Conservation (phyloP, 2,888 invertebrate species). For the Eurytoma californica region DNA sequence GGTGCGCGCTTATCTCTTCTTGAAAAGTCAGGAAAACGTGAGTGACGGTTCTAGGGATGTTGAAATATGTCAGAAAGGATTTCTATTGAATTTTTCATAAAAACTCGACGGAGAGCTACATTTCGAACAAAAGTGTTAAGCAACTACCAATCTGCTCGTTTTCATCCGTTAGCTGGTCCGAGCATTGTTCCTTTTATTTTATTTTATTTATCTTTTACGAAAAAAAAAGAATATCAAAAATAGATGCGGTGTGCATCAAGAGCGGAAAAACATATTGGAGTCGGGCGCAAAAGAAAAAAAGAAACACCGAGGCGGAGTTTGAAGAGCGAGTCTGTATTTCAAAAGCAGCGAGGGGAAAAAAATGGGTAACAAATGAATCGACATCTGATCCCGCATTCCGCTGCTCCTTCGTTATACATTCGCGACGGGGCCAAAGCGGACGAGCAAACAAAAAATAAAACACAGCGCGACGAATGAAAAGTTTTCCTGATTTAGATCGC, state of each 20-base stretch:
- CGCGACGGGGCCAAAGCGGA: background rate
- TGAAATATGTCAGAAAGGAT: too few species aligned
- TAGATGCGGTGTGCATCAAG: background rate
- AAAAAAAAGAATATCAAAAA: too few species aligned
- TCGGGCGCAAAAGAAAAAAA: background rate
- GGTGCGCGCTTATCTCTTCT: too few species aligned
- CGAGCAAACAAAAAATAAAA: background rate
- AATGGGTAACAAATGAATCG: conserved; percentile 17
- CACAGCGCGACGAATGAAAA: conserved; percentile 28
- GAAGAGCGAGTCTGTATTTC: background rate
- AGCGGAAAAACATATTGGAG: background rate
- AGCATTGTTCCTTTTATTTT: too few species aligned
- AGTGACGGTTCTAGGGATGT: too few species aligned
- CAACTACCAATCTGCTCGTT: too few species aligned
- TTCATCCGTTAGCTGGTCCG: too few species aligned
- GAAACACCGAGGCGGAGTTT: background rate
- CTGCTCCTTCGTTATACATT: background rate
- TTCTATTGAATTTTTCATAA: too few species aligned
- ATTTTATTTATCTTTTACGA: too few species aligned
- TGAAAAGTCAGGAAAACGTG: too few species aligned
- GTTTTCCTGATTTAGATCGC: conserved; percentile 54
- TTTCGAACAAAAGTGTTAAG: too few species aligned
- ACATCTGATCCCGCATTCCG: background rate
- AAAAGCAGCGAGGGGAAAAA: conserved; percentile 1
- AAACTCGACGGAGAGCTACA: too few species aligned